These are phyloP conservation scores for Hermaeophaga mercurialis DNA, from an alignment of 2,888 invertebrate species.

Conservation along the genomic window DNA sequence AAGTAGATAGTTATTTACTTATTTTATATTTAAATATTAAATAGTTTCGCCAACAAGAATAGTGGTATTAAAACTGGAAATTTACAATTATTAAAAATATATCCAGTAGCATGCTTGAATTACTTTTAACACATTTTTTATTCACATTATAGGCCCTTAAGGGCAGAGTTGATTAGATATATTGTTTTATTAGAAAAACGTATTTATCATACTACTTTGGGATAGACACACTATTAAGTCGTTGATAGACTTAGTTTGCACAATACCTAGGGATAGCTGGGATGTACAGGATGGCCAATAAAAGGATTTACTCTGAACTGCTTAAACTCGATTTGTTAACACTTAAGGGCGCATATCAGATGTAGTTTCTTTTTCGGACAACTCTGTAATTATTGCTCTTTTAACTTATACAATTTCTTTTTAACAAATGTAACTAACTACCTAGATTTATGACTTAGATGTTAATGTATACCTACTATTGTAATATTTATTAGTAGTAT, in stretches of 20 bases:
- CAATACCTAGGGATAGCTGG: conserved; percentile 17
- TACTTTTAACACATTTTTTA: neutral
- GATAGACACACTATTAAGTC: conserved; percentile 14
- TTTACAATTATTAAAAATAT: too few species aligned
- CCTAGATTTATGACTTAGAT: conserved; percentile 26
- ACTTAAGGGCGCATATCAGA: too few species aligned
- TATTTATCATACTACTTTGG: conserved; percentile 11
- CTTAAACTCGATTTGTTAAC: too few species aligned
- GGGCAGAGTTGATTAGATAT: conserved; percentile 19
- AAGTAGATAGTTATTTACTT: too few species aligned
- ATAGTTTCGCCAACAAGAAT: too few species aligned
- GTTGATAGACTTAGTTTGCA: conserved; percentile 22
- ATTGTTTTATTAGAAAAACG: conserved; percentile 6
- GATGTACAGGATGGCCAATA: too few species aligned
- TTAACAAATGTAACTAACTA: conserved; percentile 35
- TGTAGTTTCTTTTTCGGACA: too few species aligned
- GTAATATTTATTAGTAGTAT: conserved; percentile 15
- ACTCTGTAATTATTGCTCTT: conserved; percentile 11
- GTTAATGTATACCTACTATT: conserved; percentile 20
- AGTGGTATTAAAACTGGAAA: too few species aligned
- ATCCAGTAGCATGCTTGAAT: conserved; percentile 12
- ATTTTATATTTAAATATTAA: too few species aligned
- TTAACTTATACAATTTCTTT: conserved; percentile 15
- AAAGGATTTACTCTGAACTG: too few species aligned
- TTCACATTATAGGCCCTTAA: conserved; percentile 4